phyloP scores from a whole-genome alignment of 2,113 vertebrate species.

The Malurus elegans region DNA sequence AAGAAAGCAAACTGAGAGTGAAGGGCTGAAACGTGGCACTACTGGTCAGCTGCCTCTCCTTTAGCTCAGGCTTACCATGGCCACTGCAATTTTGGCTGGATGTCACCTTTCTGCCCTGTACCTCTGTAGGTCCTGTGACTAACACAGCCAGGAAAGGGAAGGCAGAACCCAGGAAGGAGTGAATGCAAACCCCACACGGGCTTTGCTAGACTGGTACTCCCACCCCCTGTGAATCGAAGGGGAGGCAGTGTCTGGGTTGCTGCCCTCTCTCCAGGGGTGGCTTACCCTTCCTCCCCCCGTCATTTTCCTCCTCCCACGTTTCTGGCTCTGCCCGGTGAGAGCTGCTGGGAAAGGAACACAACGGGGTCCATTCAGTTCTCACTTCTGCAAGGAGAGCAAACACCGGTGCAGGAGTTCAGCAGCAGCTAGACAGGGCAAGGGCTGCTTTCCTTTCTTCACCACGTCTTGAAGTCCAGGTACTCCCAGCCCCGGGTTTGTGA shows the following conservation, averaged over 20 bases:
- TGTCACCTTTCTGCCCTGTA: neutral
- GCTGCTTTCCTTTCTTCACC: neutral
- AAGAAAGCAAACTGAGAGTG: neutral
- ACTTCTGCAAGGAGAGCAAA: neutral
- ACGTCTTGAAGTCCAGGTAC: neutral
- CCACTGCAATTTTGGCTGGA: neutral
- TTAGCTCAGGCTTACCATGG: neutral
- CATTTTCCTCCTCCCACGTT: neutral
- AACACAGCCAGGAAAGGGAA: neutral
- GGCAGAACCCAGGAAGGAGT: fast-evolving
- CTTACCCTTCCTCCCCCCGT: neutral
- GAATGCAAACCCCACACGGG: neutral
- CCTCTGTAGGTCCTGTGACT: neutral
- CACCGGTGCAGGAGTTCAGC: neutral
- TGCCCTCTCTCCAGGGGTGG: neutral
- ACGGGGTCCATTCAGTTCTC: conserved; percentile 26
- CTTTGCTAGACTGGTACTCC: neutral
- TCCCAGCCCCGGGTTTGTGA: neutral
- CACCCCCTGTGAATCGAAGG: fast-evolving
- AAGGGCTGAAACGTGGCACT: fast-evolving
- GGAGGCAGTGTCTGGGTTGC: neutral
- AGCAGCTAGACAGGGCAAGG: fast-evolving
- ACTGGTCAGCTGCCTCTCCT: neutral
- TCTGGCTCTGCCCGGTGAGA: neutral
- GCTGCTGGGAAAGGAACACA: conserved; percentile 24